Base-by-base conservation (phyloP, 2,113 vertebrate genomes). In the Nerophis lumbriciformis region DNA sequence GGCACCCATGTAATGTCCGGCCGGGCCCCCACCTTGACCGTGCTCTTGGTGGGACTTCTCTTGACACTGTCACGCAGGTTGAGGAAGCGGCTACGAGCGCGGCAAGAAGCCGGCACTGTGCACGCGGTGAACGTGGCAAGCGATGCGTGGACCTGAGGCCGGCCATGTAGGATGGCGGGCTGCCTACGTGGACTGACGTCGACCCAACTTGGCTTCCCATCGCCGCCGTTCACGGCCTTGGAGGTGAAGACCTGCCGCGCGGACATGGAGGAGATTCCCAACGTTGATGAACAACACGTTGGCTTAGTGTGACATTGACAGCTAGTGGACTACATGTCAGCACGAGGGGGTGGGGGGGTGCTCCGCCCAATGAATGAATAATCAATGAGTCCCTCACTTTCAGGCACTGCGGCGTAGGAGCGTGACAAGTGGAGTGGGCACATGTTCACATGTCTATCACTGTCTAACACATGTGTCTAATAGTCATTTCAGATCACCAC, bases 61-160 rank as follows among this genome's bases (percentile, higher is more conserved):
- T 90, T 94, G 1, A 95, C 93, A 37, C 94, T 94, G 79, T 95
- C 94, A 0, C 92, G 82, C 15, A 94, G 89, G 76, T 92, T 94
- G 44, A 89, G 84, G 71, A 94, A 94, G 8, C 90, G 84, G 44
- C 89, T 88, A 36, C 90, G 93, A 35, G 87, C 85, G 8, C 90
- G 85, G 67, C 82, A 89, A 42, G 85, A 89, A 1, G 86, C 71
- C 0, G 91, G 90, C 61, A 91, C 76, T 0, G 90, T 84, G 80
- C 87, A 89, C 16, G 90, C 76, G 1, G 80, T 83, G 49, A 87
- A 90, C 1, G 80, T 66, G 3, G 62, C 0, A 65, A 75, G 45
- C 0, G 83, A 72, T 0, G 73, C n/a, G 45, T 63, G 80, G 4
- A 62, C 60, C 39, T 53, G 66, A 0, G 71, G 61, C 0, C 4